Base-by-base conservation (phyloP, 2,113 vertebrate genomes). In the Atrichornis clamosus region DNA sequence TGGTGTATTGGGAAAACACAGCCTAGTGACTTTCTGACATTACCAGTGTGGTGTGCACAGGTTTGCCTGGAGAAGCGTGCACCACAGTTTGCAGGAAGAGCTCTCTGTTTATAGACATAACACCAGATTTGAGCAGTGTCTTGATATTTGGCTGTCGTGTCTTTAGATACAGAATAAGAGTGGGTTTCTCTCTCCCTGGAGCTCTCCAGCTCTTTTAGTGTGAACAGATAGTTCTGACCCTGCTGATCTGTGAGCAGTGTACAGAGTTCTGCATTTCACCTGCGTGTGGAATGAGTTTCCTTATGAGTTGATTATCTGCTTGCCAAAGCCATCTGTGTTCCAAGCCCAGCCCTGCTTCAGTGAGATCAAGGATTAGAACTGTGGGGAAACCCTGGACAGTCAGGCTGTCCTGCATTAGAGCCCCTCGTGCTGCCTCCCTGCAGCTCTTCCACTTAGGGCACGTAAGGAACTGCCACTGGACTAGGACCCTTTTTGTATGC, bases 221-320 rank as follows among this genome's bases (percentile, higher is more conserved):
- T 30, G n/a, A 74, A 27, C 49, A 28, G 15, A 30, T 53, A 49
- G 55, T 64, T 69, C 39, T 49, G n/a, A 59, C 13, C 10, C 26
- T n/a, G n/a, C 21, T 89, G 28, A n/a, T 52, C 30, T n/a, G 23
- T 3, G 1, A 62, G 33, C n/a, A 42, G 59, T 0, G 1, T 63
- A 6, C 9, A 79, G 39, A 80, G 50, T 28, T 65, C 35, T 56
- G 50, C 3, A 2, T 65, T 28, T 76, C 33, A 17, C 50, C 41
- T 35, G 73, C 19, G 33, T 56, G 24, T 3, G 2, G 28, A 65
- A 70, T 50, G 21, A 10, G 22, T 55, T 80, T 59, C 12, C 83
- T 52, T 30, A 22, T 8, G 35, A 79, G 27, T 73, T 83, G 4
- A 3, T 73, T 47, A 32, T 9, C 49, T 74, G 13, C 20, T 41